phyloP scores from a whole-genome alignment of 1,140 invertebrate species.

The Lepidurus packardi region DNA sequence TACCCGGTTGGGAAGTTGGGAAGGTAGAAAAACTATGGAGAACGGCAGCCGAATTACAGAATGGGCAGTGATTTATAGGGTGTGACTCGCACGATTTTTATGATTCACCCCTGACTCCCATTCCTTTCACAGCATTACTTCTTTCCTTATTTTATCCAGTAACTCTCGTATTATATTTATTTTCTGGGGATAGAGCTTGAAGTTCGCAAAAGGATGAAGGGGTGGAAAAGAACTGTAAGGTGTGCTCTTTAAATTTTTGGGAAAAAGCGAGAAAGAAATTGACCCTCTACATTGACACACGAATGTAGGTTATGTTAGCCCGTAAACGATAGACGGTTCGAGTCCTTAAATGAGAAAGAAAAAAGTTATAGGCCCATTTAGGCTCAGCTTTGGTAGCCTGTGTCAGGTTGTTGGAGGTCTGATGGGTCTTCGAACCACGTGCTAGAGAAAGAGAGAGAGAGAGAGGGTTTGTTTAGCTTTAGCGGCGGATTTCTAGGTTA shows the following conservation, averaged over 20 bases:
- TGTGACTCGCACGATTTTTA: not conserved
- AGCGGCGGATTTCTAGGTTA: not conserved
- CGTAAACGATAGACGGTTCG: not conserved
- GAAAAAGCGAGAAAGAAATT: not conserved
- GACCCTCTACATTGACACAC: not conserved
- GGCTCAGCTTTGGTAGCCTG: not conserved
- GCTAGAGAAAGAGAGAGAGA: not conserved
- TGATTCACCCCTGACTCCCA: not conserved
- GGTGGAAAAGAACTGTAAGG: too few relatives aligned
- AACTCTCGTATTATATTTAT: not conserved
- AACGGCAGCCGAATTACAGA: conserved; percentile 4
- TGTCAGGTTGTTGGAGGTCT: not conserved
- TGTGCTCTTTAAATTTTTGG: not conserved
- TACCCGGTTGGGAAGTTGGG: not conserved
- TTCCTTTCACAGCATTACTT: not conserved
- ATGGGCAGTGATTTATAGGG: not conserved
- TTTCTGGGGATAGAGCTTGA: not conserved
- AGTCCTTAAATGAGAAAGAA: not conserved
- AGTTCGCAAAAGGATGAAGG: not conserved
- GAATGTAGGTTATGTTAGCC: not conserved
- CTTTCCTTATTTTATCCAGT: not conserved
- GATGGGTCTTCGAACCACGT: not conserved
- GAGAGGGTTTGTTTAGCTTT: not conserved
- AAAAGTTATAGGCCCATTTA: conserved; percentile 5
- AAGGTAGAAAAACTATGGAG: not conserved